Conservation (phyloP, 2,888 invertebrate species). For the Xanthia icteritia region DNA sequence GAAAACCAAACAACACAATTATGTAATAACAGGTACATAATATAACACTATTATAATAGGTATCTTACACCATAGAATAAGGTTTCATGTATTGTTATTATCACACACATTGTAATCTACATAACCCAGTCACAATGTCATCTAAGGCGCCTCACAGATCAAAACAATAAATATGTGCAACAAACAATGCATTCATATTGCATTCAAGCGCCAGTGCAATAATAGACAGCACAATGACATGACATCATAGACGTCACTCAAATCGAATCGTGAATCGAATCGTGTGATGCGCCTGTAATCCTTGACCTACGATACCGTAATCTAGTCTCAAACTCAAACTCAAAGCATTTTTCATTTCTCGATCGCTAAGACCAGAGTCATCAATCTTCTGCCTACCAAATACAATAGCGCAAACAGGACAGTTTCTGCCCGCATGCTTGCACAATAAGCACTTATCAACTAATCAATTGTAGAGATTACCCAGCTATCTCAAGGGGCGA, state of each 20-base stretch:
- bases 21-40: not conserved
- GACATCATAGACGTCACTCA: conserved; percentile 7
- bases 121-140: not conserved
- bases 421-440: conserved; percentile 37
- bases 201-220: conserved; percentile 9
- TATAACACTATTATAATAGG: not conserved
- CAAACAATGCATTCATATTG: conserved; percentile 6
- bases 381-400: not conserved
- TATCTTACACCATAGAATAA: not conserved
- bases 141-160: not conserved
- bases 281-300: not conserved
- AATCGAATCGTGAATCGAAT: conserved; percentile 21
- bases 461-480: conserved; percentile 35
- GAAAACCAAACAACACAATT: not conserved
- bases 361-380: not conserved
- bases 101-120: not conserved
- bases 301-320: conserved; percentile 23
- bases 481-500: conserved; percentile 32
- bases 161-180: conserved; percentile 11
- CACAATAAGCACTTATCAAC: conserved; percentile 27
- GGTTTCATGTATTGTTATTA: not conserved
- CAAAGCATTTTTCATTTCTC: too few species aligned
- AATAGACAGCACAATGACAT: conserved; percentile 12
- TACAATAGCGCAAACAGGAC: conserved; percentile 9
- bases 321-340: too few species aligned